Evolutionary conservation across 1,140 invertebrate genomes (phyloP), one percentile per base, ranked within the genome.

Genomic region (Heliothis subflexa): DNA sequence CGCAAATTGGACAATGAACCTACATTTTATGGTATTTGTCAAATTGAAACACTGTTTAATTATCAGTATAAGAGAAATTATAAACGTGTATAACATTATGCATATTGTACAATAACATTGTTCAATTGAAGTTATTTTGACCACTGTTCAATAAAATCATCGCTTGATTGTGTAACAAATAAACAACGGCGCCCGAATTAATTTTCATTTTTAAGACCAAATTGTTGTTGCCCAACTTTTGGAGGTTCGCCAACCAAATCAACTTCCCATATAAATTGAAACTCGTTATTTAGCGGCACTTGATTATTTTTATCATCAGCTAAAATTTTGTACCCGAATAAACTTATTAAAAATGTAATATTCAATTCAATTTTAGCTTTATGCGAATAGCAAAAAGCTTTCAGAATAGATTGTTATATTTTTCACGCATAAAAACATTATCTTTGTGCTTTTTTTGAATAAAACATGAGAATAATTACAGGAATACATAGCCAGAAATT

Each of bases 161-260:
- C 40, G 61, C 16, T 74, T 61, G n/a, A 49, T 45, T 21, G 16
- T 18, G 45, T 12, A 55, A 57, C 33, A 55, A 54, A 57, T 25
- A 72, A 70, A 18, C 55, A 45, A 28, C 3, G 45, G 72, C 7
- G 16, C 16, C 12, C 18, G 52, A 74, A 49, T 74, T 74, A 62
- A 74, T 74, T 50, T 16, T 75, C 59, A 62, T 75, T 75, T 75
- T 14, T 25, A 62, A 52, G 13, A 75, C 64, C 73, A 64, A 75
- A 62, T 54, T 40, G 47, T 75, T 62, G 57, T 62, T 62, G 12
- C 40, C 21, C 50, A 28, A 77, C 64, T 68, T 68, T 77, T 77
- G 75, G 62, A 77, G 28, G 68, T 57, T 68, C 18, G 75, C 75
- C 75, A 77, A 68, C 75, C n/a, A 68, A 68, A 77, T 77, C 52